Conservation (phyloP, 2,797 vertebrate species). For the Sebastes itinus region DNA sequence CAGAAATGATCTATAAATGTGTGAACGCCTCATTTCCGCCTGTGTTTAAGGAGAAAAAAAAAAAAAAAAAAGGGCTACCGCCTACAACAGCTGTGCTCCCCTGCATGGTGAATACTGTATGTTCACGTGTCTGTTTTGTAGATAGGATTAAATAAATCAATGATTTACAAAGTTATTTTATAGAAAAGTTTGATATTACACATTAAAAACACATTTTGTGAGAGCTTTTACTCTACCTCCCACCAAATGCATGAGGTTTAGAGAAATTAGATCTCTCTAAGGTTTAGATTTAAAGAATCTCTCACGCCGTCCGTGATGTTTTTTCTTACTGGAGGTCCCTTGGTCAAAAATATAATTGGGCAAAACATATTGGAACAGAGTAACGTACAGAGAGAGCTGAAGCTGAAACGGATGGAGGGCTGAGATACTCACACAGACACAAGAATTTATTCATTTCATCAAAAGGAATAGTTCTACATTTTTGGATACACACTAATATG, state of each 20-base stretch:
- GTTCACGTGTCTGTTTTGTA: neutral
- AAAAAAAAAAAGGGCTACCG: constrained; percentile 30
- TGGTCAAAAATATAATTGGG: too few relatives aligned
- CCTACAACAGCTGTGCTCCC: constrained; percentile 48
- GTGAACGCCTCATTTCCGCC: constrained; percentile 68
- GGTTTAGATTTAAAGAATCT: neutral
- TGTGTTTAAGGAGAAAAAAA: constrained; percentile 49
- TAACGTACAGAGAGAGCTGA: neutral
- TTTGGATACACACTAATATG: too few relatives aligned
- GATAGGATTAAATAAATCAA: neutral
- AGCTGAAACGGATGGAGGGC: neutral
- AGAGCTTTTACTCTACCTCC: neutral
- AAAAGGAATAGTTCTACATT: too few relatives aligned
- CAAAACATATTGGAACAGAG: neutral
- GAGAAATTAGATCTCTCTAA: neutral
- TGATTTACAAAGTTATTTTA: neutral
- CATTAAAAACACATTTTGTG: neutral
- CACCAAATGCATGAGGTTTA: neutral
- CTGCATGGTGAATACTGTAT: constrained; percentile 1
- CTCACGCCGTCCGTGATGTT: neutral
- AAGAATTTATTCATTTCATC: neutral
- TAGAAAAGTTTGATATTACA: neutral
- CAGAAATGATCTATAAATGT: constrained; percentile 68
- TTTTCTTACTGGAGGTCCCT: neutral
- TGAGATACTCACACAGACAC: neutral